phyloP scores from a whole-genome alignment of 2,113 vertebrate genomes.

The Chauna torquata region DNA sequence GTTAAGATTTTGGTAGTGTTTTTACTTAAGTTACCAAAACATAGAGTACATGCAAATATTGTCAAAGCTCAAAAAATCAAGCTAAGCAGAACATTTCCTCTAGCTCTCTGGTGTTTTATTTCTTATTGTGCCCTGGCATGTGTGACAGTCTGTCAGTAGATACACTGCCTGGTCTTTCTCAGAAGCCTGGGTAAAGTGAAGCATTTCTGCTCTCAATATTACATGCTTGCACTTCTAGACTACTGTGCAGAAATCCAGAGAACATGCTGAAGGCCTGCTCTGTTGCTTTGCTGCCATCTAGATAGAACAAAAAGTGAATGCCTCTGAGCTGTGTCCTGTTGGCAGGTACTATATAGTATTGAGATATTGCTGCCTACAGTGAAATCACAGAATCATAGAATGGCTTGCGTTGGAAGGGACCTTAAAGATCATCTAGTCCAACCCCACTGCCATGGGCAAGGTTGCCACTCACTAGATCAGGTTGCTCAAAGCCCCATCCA shows the following conservation, averaged over 20 bases:
- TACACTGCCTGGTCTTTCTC: background rate
- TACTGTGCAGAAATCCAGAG: background rate
- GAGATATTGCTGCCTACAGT: background rate
- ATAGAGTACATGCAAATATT: background rate
- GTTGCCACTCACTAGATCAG: no score
- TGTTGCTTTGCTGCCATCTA: background rate
- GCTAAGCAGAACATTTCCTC: background rate
- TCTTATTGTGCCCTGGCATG: background rate
- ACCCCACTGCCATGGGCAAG: no score
- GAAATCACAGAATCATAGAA: background rate
- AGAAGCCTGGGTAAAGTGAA: background rate
- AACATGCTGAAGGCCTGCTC: background rate
- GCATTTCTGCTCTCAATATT: background rate
- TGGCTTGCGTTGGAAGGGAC: no score
- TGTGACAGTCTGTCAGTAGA: background rate
- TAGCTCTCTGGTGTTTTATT: background rate
- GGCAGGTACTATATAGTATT: background rate
- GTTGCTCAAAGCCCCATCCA: no score
- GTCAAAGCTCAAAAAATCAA: background rate
- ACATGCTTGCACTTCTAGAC: background rate
- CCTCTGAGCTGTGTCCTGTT: background rate
- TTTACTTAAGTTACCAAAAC: background rate
- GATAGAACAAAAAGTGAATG: background rate
- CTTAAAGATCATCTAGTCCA: no score
- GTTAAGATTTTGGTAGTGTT: background rate